Evolutionary conservation across 2,888 invertebrate species (phyloP).

Genomic region (Uropetala carovei): DNA sequence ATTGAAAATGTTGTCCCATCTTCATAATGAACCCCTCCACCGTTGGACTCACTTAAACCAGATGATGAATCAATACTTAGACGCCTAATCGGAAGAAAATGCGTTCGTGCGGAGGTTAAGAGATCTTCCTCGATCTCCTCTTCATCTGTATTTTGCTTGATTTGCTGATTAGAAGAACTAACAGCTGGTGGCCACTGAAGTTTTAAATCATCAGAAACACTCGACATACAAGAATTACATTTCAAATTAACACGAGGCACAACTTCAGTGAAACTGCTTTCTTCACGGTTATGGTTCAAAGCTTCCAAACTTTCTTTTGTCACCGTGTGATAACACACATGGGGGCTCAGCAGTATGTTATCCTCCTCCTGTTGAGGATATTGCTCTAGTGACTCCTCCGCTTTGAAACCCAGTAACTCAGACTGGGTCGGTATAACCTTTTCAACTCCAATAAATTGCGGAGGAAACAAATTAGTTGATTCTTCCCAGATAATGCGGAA

Average conservation of each 20-base stretch:
- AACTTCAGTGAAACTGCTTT: constrained; percentile 81
- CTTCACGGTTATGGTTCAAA: constrained; percentile 80
- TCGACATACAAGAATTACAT: constrained; percentile 57
- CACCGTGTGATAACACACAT: constrained; percentile 71
- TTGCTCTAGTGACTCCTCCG: neutral
- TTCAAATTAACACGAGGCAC: constrained; percentile 74
- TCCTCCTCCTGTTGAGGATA: neutral
- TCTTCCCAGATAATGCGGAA: constrained; percentile 51
- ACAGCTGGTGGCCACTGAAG: neutral
- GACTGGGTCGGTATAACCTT: neutral
- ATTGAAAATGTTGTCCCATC: constrained; percentile 87
- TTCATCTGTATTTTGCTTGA: constrained; percentile 53
- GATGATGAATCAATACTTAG: constrained; percentile 67
- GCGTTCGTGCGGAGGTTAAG: constrained; percentile 86
- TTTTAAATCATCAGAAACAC: neutral
- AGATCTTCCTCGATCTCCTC: constrained; percentile 81
- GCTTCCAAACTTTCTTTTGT: constrained; percentile 77
- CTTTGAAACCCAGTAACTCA: neutral
- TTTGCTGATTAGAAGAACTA: neutral
- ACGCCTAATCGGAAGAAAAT: constrained; percentile 88
- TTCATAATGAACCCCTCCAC: constrained; percentile 77
- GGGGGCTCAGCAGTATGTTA: neutral
- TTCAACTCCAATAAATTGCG: constrained; percentile 54
- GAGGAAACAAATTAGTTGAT: constrained; percentile 41
- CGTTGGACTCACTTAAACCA: constrained; percentile 72